Evolutionary conservation across 2,797 vertebrate species (phyloP), one percentile per base, ranked within the genome.

Genomic region (Sternotherus odoratus): DNA sequence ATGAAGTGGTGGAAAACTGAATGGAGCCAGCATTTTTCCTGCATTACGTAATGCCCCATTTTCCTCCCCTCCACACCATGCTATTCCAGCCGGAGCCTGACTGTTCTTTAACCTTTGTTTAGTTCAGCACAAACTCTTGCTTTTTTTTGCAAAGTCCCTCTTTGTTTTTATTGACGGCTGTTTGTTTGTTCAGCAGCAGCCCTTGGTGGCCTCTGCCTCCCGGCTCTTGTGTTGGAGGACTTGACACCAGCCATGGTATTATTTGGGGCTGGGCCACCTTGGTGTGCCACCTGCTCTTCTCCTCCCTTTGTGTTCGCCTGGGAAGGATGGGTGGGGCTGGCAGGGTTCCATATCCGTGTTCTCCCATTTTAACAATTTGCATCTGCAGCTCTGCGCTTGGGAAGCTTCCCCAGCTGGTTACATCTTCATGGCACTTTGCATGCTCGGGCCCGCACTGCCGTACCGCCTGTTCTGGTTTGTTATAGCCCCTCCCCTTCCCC

Each of bases 91-190:
- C 96, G 97, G 95, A 96, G 96, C 93, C 95, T 97, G 96, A 97
- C 97, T 97, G 96, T 97, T 97, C 97, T 97, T 97, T 97, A 97
- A 97, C 97, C 97, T 97, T 96, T 97, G 95, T 96, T 96, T 96
- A 97, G 95, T 97, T 96, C 95, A 97, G 86, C 96, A 94, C 88
- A 96, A 95, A 89, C 82, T 75, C 86, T 94, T 21, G 50, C 53
- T 66, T 46, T 50, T 46, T 50, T 48, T 30, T 8, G 1, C 13
- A 83, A 4, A 77, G 88, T 63, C 43, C 39, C 50, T 15, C 13
- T 7, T 21, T 11, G 66, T 69, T 69, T 53, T 69, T 6, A 1
- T 0, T 0, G 8, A 88, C 90, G 91, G 92, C 96, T 97, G 96
- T 96, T 92, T 96, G 92, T 87, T 97, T 92, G 89, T 92, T 92